Evolutionary conservation across 2,888 invertebrate genomes (phyloP).

Genomic region (Brachyopa scutellaris): DNA sequence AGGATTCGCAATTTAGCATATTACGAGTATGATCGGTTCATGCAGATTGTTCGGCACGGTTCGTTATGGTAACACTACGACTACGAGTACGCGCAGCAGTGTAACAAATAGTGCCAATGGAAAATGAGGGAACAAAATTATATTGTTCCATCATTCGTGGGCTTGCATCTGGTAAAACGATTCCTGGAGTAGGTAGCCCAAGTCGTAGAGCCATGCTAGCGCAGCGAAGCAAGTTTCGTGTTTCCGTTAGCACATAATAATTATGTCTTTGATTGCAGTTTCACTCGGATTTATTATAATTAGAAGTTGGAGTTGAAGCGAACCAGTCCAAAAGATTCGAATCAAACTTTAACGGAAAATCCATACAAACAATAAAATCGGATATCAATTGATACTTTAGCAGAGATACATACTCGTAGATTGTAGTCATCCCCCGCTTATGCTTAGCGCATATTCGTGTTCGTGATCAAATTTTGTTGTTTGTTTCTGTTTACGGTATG

Average conservation of each 20-base stretch:
- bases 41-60: constrained; percentile 64
- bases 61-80: constrained; percentile 40
- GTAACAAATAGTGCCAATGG: constrained; percentile 51
- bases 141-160: constrained; percentile 57
- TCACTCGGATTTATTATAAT: constrained; percentile 6
- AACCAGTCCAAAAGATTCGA: constrained; percentile 26
- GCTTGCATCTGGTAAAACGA: constrained; percentile 41
- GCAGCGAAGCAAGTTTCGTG: constrained; percentile 27
- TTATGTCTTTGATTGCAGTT: constrained; percentile 47
- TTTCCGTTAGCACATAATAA: constrained; percentile 62
- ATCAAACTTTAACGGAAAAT: constrained; percentile 41
- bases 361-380: neutral
- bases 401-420: neutral
- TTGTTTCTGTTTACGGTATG: no score
- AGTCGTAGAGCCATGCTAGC: neutral
- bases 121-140: constrained; percentile 26
- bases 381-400: neutral
- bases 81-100: no score
- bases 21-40: constrained; percentile 71
- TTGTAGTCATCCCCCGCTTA: neutral
- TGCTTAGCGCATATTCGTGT: no score
- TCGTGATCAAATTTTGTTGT: no score
- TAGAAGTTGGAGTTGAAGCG: constrained; percentile 34
- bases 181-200: constrained; percentile 25
- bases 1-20: constrained; percentile 58